phyloP scores from a whole-genome alignment of 1,140 invertebrate species.

The Homalodisca vitripennis region DNA sequence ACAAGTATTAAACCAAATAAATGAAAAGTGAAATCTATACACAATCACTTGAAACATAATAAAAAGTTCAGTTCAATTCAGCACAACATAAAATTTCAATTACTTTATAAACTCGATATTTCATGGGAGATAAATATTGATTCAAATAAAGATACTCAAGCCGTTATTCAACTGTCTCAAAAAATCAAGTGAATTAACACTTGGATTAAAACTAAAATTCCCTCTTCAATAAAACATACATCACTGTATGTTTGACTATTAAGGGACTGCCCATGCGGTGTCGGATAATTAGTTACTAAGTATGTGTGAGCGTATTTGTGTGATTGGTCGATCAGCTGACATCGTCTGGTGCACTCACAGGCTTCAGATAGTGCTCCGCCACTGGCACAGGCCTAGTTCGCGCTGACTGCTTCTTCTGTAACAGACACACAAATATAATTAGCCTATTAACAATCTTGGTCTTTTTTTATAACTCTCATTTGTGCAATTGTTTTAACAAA shows the following conservation, averaged over 20 bases:
- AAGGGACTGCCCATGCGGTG: not conserved
- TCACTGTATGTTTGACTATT: not conserved
- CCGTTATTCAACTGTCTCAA: not conserved
- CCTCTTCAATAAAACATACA: not conserved
- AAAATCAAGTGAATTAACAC: not conserved
- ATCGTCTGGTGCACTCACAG: not conserved
- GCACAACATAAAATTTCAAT: not conserved
- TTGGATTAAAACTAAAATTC: not conserved
- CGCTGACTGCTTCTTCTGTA: slow-evolving; percentile 73
- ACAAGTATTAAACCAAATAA: too few relatives aligned
- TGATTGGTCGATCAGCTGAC: slow-evolving; percentile 28
- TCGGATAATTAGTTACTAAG: slow-evolving; percentile 14
- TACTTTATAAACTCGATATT: not conserved
- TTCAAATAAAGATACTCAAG: not conserved
- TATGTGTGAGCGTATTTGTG: not conserved
- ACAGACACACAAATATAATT: slow-evolving; percentile 35
- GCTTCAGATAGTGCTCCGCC: slow-evolving; percentile 61
- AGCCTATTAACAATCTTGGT: too few relatives aligned
- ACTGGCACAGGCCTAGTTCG: slow-evolving; percentile 69
- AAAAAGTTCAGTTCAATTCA: too few relatives aligned
- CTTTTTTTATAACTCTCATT: too few relatives aligned
- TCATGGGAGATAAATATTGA: not conserved
- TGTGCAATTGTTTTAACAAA: too few relatives aligned
- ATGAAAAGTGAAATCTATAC: too few relatives aligned
- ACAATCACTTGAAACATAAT: too few relatives aligned